Conservation (phyloP, 2,113 vertebrate species). For the Scytalopus superciliaris region DNA sequence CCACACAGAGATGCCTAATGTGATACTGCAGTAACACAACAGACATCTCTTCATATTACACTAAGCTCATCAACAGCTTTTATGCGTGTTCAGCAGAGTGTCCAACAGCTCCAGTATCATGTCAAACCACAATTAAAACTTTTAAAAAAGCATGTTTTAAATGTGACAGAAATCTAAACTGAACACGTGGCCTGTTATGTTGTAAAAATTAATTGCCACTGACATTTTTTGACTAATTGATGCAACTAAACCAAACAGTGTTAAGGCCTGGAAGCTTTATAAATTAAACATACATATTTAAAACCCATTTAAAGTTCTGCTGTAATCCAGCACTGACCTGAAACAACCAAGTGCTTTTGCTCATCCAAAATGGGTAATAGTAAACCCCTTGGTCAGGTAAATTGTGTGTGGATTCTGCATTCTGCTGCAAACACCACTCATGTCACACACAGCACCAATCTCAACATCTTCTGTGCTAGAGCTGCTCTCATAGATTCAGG, state of each 20-base stretch:
- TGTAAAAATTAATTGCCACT: background rate
- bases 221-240: background rate
- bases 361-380: background rate
- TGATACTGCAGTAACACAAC: background rate
- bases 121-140: background rate
- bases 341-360: background rate
- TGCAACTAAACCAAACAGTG: background rate
- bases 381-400: background rate
- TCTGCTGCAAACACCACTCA: background rate
- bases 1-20: background rate
- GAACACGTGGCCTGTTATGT: rapidly evolving
- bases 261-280: background rate
- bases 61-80: background rate
- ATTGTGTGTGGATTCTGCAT: rapidly evolving
- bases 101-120: background rate
- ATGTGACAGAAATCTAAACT: background rate
- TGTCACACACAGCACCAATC: background rate
- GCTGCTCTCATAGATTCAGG: background rate
- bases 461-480: rapidly evolving
- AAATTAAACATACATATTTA: background rate
- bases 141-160: background rate
- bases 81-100: background rate
- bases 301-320: background rate
- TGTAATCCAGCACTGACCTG: background rate
- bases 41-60: background rate